Conservation (phyloP, 37 sponge, comb jelly and placozoan genomes). For the Dysidea cf. avara region DNA sequence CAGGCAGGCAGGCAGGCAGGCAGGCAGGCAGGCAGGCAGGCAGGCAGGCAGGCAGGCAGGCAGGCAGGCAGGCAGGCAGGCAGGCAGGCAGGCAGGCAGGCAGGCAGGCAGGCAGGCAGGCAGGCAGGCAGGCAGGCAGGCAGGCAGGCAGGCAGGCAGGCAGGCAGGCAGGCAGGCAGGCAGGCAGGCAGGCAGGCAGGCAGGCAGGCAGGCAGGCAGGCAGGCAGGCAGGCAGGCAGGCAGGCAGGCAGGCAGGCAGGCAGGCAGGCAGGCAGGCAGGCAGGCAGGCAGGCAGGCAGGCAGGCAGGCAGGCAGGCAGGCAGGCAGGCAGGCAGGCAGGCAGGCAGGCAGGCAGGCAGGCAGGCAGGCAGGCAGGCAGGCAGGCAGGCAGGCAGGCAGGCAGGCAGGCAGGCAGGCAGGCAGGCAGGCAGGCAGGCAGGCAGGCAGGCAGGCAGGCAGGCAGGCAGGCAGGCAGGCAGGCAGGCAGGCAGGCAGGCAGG, state of each 20-base stretch:
- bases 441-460: too few relatives aligned
- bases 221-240: constrained; percentile 22
- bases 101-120: constrained; percentile 22
- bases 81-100: constrained; percentile 22
- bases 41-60: constrained; percentile 22
- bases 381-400: constrained; percentile 7
- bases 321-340: constrained; percentile 22
- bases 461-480: too few relatives aligned
- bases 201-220: constrained; percentile 22
- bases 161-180: constrained; percentile 22
- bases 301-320: constrained; percentile 13
- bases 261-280: constrained; percentile 22
- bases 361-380: constrained; percentile 22
- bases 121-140: constrained; percentile 20
- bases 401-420: too few relatives aligned
- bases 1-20: constrained; percentile 20
- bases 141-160: constrained; percentile 22
- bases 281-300: constrained; percentile 18
- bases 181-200: constrained; percentile 22
- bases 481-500: too few relatives aligned
- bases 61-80: constrained; percentile 22
- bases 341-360: constrained; percentile 20
- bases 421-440: too few relatives aligned
- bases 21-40: constrained; percentile 22
- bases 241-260: constrained; percentile 22